Conservation (phyloP, 2,113 vertebrate genomes). For the Eleginops maclovinus region DNA sequence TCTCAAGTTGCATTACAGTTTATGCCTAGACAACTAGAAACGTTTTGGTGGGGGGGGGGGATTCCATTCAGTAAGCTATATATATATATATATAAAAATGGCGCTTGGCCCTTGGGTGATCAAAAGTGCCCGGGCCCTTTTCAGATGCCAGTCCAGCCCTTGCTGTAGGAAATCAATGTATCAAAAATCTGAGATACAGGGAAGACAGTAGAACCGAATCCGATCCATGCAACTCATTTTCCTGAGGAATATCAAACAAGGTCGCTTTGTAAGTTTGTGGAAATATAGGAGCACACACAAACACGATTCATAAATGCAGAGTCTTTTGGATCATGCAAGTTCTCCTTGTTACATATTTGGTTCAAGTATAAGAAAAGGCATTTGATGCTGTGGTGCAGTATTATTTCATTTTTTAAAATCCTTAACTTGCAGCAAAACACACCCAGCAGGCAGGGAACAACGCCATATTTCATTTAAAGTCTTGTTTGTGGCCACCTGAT, state of each 20-base stretch:
- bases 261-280: neutral
- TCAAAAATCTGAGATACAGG: conserved; percentile 21
- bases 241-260: conserved; percentile 39
- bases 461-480: neutral
- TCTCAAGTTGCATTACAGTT: no score
- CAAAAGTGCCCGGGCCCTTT: no score
- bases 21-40: no score
- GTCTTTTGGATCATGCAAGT: neutral
- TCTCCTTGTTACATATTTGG: neutral
- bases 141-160: no score
- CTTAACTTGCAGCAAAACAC: neutral
- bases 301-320: neutral
- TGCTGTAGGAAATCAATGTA: conserved; percentile 40
- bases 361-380: neutral
- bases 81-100: no score
- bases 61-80: no score
- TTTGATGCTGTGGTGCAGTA: neutral
- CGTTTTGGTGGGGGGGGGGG: no score
- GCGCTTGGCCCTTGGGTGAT: no score
- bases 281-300: neutral
- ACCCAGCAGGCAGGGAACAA: neutral
- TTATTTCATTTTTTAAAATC: neutral
- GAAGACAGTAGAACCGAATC: neutral
- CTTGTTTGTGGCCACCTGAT: neutral
- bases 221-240: neutral